Evolutionary conservation across 2,113 vertebrate genomes (phyloP).

Genomic region (Gambusia holbrooki): DNA sequence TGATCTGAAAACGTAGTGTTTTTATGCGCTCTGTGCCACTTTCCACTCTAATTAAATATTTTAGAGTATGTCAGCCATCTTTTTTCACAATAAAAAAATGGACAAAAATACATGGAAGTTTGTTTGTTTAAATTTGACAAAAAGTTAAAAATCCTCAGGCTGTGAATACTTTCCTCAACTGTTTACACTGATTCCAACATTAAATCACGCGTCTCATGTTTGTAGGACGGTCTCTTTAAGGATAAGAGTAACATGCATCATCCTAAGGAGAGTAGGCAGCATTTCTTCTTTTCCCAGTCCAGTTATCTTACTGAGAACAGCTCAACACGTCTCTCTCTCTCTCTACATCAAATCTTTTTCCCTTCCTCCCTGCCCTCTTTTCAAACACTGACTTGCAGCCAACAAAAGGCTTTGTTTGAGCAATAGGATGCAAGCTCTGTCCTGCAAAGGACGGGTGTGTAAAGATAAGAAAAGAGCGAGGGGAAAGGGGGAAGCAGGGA

Average conservation of each 20-base stretch:
- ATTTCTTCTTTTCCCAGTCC: neutral
- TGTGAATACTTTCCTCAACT: neutral
- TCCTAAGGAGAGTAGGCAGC: neutral
- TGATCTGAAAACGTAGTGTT: too few species aligned
- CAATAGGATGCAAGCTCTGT: slow-evolving; percentile 23
- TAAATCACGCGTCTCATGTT: neutral
- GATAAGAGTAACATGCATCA: neutral
- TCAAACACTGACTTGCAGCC: slow-evolving; percentile 42
- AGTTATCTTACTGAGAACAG: neutral
- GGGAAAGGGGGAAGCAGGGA: neutral
- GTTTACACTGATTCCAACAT: neutral
- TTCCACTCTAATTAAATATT: too few species aligned
- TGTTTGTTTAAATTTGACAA: too few species aligned
- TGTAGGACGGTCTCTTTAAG: neutral
- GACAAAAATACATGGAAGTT: too few species aligned
- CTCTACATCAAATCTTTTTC: neutral
- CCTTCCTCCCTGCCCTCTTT: slow-evolving; percentile 6
- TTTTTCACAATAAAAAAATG: neutral
- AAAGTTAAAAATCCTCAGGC: neutral
- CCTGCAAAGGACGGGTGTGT: slow-evolving; percentile 8
- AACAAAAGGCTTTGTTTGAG: slow-evolving; percentile 39
- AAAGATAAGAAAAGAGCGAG: slow-evolving; percentile 27
- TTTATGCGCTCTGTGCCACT: too few species aligned
- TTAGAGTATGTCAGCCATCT: neutral
- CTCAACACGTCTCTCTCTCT: neutral